Conservation (phyloP, 2,797 vertebrate species). For the Anas acuta region DNA sequence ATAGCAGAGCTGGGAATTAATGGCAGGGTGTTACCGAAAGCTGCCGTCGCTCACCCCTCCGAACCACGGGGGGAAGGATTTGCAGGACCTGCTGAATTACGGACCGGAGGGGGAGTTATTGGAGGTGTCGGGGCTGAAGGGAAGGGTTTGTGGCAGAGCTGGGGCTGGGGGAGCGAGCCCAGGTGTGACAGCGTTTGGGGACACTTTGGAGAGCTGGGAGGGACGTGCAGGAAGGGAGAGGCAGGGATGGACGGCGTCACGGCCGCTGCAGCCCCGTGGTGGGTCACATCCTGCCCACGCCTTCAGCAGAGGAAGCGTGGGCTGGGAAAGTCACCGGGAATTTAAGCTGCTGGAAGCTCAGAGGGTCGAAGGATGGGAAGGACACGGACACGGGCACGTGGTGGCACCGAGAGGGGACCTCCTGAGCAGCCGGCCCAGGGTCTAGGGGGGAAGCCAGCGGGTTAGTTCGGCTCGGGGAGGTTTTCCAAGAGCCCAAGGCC, state of each 20-base stretch:
- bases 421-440: background rate
- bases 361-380: background rate
- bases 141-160: background rate
- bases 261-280: background rate
- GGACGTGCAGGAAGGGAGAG: background rate
- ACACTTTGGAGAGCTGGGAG: background rate
- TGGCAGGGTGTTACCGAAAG: background rate
- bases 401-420: background rate
- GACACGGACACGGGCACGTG: background rate
- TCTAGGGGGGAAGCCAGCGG: background rate
- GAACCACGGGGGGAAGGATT: background rate
- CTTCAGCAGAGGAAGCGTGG: background rate
- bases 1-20: background rate
- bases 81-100: background rate
- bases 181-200: background rate
- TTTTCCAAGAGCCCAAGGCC: background rate
- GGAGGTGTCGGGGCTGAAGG: background rate
- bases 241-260: background rate
- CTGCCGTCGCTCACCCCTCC: background rate
- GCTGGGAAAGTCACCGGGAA: background rate
- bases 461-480: background rate
- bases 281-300: background rate
- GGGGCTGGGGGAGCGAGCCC: too few relatives aligned
- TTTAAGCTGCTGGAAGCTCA: background rate
- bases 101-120: background rate